Evolutionary conservation across 2,113 vertebrate genomes (phyloP).

Genomic region (Anhinga rufa): DNA sequence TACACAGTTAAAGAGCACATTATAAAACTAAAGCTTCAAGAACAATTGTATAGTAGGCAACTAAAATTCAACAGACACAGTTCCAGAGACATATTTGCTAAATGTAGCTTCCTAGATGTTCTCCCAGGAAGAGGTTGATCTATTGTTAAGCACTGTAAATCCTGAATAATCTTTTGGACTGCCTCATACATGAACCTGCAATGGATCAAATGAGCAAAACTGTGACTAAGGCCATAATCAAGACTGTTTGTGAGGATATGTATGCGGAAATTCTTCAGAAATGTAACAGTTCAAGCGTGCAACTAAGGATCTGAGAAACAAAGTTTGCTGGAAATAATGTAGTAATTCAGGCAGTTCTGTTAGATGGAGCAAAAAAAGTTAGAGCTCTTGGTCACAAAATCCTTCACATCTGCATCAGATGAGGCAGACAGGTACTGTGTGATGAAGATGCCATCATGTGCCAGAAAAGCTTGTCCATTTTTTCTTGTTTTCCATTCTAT

Average conservation of each 20-base stretch:
- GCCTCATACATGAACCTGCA: not conserved
- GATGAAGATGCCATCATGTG: not conserved
- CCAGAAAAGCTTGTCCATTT: not conserved
- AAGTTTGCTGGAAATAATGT: not conserved
- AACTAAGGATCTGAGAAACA: not conserved
- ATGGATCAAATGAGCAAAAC: not conserved
- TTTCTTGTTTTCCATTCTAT: not conserved
- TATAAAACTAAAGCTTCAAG: not conserved
- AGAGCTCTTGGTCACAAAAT: not conserved
- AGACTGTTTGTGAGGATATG: not conserved
- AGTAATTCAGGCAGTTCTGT: not conserved
- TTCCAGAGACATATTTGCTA: not conserved
- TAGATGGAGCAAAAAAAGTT: not conserved
- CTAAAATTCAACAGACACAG: not conserved
- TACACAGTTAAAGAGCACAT: constrained; percentile 7
- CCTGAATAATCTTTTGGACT: not conserved
- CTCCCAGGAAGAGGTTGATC: not conserved
- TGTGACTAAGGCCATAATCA: not conserved
- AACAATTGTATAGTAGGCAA: not conserved
- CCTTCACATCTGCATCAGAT: not conserved
- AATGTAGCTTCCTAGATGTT: not conserved
- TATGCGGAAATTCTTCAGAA: not conserved
- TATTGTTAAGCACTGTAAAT: not conserved
- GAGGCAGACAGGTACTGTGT: not conserved
- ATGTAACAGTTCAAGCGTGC: not conserved